Evolutionary conservation across 2,113 vertebrate species (phyloP).

Genomic region (Atherinomorus stipes): DNA sequence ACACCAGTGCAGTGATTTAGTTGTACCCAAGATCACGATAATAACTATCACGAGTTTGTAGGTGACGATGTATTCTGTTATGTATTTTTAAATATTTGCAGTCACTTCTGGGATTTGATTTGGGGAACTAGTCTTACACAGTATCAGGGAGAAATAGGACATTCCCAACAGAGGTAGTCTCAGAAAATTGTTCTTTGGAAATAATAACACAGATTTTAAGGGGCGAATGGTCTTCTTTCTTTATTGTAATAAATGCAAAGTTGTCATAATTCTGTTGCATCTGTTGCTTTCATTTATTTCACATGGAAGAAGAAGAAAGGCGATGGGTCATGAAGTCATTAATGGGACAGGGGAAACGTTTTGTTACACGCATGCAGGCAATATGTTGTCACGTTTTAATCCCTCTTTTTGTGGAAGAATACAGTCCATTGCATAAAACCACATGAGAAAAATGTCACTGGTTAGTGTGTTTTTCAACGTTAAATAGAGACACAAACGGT

Average conservation of each 20-base stretch:
- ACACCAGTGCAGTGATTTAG: neutral
- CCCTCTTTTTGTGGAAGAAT: neutral
- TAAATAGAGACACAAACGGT: neutral
- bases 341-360: no score
- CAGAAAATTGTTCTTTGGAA: no score
- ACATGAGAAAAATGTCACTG: no score
- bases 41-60: neutral
- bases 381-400: neutral
- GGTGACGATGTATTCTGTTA: neutral
- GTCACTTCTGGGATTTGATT: no score
- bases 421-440: no score
- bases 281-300: neutral
- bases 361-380: neutral
- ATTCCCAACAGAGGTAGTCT: no score
- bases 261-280: slow-evolving; percentile 6
- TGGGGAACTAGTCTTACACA: no score
- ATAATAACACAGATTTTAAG: no score
- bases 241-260: no score
- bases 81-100: neutral
- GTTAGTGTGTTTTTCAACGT: neutral
- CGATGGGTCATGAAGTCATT: no score
- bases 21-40: neutral
- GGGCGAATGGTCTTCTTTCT: no score
- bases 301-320: neutral
- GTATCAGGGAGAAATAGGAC: no score